Percentiles rank a stretch among this genome's conserved stretches.
phyloP scores from a whole-genome alignment of 2,113 vertebrate species.

The Mustelus asterias region DNA sequence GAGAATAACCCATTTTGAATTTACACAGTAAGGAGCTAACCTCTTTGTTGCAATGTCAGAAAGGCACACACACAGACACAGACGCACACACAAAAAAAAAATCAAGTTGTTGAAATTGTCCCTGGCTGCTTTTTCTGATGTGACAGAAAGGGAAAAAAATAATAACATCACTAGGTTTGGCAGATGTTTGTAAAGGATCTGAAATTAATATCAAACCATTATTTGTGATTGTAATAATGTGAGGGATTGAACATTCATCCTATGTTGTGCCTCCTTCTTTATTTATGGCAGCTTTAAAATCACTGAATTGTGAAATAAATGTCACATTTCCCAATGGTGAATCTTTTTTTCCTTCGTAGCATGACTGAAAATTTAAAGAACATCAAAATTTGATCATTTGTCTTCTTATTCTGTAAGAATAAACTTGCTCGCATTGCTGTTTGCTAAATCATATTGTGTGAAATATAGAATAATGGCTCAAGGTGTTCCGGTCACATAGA shows the following conservation, averaged over 20 bases:
- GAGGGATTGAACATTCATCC: background rate
- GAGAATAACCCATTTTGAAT: background rate
- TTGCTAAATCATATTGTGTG: background rate
- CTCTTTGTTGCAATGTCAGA: background rate
- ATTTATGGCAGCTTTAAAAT: background rate
- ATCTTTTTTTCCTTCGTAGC: background rate
- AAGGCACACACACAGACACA: background rate
- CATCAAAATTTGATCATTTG: constrained; percentile 4
- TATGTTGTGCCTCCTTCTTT: background rate
- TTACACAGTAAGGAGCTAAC: background rate
- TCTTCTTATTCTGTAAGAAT: constrained; percentile 9
- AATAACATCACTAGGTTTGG: background rate
- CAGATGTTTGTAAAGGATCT: background rate
- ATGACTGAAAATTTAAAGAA: background rate
- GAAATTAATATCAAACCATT: constrained; percentile 10
- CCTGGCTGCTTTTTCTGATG: background rate
- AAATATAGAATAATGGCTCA: constrained; percentile 23
- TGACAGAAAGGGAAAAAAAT: background rate
- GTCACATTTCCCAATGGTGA: background rate
- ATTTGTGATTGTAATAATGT: constrained; percentile 16
- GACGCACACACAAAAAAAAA: background rate
- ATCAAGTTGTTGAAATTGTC: background rate
- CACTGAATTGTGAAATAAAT: background rate
- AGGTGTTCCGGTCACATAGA: background rate
- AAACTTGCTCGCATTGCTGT: background rate